Evolutionary conservation across 2,797 vertebrate species (phyloP), one percentile per base, ranked within the genome.

Genomic region (Spondyliosoma cantharus): DNA sequence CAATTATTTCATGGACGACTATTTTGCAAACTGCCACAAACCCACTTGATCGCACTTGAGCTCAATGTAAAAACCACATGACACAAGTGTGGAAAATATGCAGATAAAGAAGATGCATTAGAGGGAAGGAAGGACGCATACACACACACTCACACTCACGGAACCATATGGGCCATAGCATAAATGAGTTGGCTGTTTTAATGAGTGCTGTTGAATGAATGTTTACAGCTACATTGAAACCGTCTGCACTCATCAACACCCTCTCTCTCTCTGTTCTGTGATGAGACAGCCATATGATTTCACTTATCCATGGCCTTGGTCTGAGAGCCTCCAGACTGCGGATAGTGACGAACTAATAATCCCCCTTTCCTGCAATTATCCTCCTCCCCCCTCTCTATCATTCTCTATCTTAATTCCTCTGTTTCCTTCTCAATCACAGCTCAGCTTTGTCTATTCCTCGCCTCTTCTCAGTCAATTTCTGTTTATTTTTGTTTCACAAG

Each of bases 321-420:
- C 87, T 79, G 79, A 91, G 74, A 85, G 89, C 76, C 90, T 92
- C 86, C 86, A 89, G 87, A 90, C 86, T 86, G 83, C 68, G 90
- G 92, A 93, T 88, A 90, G 93, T 91, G 91, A 93, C 80, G 59
- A 89, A 93, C 83, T 91, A 93, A 93, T 93, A 92, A 94, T 92
- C 89, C 89, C 78, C 87, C 85, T 90, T 93, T 93, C 92, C 94
- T 95, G 90, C 88, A 92, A 93, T 93, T 94, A 93, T 74, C 81
- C 81, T 48, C 76, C 82, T 60, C 69, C 82, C 87, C 77, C 56
- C 73, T 56, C 86, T 66, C 78, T 24, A 62, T 81, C 87, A 74
- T 49, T 75, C 73, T 72, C 74, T 71, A 7, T 83, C 76, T 65
- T 54, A 71, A 81, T 86, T 91, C 64, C 77, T 81, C 52, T 81